Base-by-base conservation (phyloP, 2,113 vertebrate genomes). In the Albula goreensis region DNA sequence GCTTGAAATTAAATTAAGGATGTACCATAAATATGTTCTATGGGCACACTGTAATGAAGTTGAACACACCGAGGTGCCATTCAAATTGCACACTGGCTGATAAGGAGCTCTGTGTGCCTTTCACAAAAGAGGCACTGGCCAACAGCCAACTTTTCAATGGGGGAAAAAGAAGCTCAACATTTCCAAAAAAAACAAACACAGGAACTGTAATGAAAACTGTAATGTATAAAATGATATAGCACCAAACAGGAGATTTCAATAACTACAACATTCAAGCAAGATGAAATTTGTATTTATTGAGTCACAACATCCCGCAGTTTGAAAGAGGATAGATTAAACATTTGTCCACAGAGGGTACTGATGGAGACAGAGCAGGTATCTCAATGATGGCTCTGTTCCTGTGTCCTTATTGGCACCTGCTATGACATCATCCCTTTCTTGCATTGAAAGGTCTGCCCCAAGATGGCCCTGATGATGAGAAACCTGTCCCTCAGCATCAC, bases 1-100 rank as follows among this genome's bases (percentile, higher is more conserved):
- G 89, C 87, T 90, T 91, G 89, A 92, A 92, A 91, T 91, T 89
- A 93, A 95, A 96, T 94, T 93, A 95, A 91, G 92, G 90, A 95
- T 95, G 93, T 94, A 87, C 89, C 84, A 90, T 95, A 95, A 94
- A 96, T 93, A 94, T 90, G 88, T 90, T 92, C 86, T 89, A 87
- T 90, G 90, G 90, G 92, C 91, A 95, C 93, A 94, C 94, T 92
- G 91, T 91, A 92, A 91, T 78, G 89, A 93, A 92, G 91, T 90
- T 90, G 89, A 92, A 88, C 88, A 90, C 92, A 93, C 92, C 80
- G 84, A 82, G 85, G 88, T 82, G n/a, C 81, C 51, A 48, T 82
- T 82, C 53, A 82, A 12, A 66, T 52, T 19, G 51, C 70, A 17
- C 74, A 48, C 50, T 22, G 19, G 7, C 83, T 25, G 83, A 49